These are phyloP conservation scores for Chitala chitala DNA, from an alignment of 2,113 vertebrate genomes.

Conservation along the genomic window DNA sequence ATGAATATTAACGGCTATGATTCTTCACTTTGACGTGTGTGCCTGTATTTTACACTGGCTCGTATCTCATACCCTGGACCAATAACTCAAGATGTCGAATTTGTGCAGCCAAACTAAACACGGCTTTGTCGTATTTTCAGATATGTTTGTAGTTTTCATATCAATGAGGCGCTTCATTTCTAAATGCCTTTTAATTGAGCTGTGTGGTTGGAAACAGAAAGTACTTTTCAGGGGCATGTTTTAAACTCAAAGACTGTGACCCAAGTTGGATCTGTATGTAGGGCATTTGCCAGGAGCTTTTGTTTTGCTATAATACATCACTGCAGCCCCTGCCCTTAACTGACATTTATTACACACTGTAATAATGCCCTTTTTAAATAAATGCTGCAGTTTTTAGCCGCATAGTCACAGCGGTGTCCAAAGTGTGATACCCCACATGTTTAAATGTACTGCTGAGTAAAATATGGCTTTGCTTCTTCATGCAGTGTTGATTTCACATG, in stretches of 20 bases:
- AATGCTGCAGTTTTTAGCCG: constrained; percentile 20
- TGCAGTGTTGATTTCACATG: constrained; percentile 8
- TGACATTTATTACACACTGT: constrained; percentile 45
- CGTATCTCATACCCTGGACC: not conserved
- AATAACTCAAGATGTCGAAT: constrained; percentile 23
- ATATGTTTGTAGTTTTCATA: constrained; percentile 16
- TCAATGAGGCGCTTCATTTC: constrained; percentile 18
- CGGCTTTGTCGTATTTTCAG: constrained; percentile 34
- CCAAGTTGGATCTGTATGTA: constrained; percentile 21
- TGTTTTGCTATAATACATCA: constrained; percentile 42
- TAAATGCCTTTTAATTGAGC: constrained; percentile 26
- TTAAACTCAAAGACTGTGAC: constrained; percentile 29
- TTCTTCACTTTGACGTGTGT: constrained; percentile 38
- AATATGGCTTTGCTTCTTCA: constrained; percentile 11
- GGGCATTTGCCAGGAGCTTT: not conserved
- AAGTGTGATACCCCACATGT: constrained; percentile 32
- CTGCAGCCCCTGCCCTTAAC: constrained; percentile 34
- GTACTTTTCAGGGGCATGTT: constrained; percentile 18
- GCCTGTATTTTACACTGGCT: constrained; percentile 7
- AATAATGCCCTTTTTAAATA: constrained; percentile 41
- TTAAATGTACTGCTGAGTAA: not conserved
- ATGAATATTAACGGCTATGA: constrained; percentile 53
- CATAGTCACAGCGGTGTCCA: constrained; percentile 25
- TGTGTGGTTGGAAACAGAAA: constrained; percentile 12
- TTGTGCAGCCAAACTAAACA: constrained; percentile 30